phyloP scores from a whole-genome alignment of 2,888 invertebrate genomes.

The Micoletzkya japonica region DNA sequence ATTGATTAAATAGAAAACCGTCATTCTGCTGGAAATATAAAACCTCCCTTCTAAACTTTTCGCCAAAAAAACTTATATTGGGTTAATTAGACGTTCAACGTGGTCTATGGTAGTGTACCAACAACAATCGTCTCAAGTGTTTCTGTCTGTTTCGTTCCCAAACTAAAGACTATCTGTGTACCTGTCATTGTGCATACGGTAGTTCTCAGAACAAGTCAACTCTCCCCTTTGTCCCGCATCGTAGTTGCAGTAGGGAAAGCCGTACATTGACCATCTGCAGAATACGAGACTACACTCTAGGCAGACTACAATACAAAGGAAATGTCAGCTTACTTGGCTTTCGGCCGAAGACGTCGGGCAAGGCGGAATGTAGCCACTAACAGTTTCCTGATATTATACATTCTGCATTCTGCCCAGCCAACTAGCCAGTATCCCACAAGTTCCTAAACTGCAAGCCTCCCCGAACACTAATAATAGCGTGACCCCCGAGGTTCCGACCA shows the following conservation, averaged over 20 bases:
- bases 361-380: conserved; percentile 37
- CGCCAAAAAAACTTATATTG: no score
- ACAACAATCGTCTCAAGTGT: no score
- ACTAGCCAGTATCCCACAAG: background rate
- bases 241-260: conserved; percentile 44
- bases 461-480: background rate
- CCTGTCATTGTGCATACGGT: conserved; percentile 26
- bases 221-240: conserved; percentile 34
- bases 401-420: background rate
- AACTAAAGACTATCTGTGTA: conserved; percentile 26
- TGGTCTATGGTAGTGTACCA: no score
- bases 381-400: conserved; percentile 29
- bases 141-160: no score
- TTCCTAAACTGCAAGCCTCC: background rate
- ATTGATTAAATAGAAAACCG: no score
- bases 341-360: conserved; percentile 38
- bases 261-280: conserved; percentile 44
- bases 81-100: no score
- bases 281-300: background rate
- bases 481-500: background rate
- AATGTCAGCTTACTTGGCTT: conserved; percentile 27
- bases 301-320: background rate
- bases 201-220: conserved; percentile 19
- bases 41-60: no score
- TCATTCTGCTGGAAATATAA: no score